Percentiles rank a stretch among this genome's conserved stretches.
Evolutionary conservation across 2,113 vertebrate species (phyloP).

Genomic region (Theristicus caerulescens): DNA sequence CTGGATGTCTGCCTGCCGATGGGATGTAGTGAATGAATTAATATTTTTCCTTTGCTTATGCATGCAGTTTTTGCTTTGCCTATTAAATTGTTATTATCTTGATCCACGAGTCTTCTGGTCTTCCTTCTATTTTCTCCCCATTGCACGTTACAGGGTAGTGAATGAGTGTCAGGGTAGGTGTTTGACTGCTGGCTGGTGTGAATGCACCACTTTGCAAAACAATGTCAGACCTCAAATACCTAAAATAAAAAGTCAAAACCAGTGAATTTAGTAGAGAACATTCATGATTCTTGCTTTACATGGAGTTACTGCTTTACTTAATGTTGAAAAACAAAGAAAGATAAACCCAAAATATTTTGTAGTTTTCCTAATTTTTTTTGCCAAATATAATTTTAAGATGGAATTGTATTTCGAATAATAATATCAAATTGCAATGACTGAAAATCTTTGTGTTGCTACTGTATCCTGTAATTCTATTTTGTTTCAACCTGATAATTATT

Average conservation of each 20-base stretch:
- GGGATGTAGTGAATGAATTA: not conserved
- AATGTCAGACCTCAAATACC: not conserved
- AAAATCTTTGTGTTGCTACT: not conserved
- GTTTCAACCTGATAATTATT: not conserved
- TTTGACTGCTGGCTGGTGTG: not conserved
- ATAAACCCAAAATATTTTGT: not conserved
- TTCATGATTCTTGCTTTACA: not conserved
- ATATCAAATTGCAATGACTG: not conserved
- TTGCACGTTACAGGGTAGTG: fast-evolving
- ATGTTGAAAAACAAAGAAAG: not conserved
- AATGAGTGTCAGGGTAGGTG: not conserved
- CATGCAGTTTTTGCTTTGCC: not conserved
- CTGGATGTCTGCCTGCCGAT: not conserved
- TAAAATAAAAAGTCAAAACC: not conserved
- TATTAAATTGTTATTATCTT: not conserved
- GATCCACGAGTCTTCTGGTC: not conserved
- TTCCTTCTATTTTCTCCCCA: not conserved
- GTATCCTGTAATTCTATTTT: not conserved
- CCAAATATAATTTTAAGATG: not conserved
- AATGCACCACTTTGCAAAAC: not conserved
- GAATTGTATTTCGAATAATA: not conserved
- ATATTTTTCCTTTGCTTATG: not conserved
- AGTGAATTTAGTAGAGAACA: not conserved
- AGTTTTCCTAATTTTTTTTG: not conserved
- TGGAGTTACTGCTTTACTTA: not conserved